Conservation (phyloP, 2,797 vertebrate genomes). For the Pangasius krempfi region DNA sequence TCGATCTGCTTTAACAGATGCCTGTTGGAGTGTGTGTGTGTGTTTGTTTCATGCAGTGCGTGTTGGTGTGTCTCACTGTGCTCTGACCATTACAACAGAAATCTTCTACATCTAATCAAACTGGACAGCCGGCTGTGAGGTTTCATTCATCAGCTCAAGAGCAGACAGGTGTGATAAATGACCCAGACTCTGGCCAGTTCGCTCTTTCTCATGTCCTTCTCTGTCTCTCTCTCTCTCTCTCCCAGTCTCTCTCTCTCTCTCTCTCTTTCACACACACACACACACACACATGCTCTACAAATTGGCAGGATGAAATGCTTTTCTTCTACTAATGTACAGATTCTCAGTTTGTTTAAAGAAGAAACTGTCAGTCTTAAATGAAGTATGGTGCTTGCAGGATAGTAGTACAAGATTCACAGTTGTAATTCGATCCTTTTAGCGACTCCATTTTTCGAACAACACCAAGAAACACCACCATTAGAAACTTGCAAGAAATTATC, state of each 20-base stretch:
- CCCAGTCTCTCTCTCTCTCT: not conserved
- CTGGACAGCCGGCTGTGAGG: conserved; percentile 51
- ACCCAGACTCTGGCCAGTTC: conserved; percentile 35
- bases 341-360: conserved; percentile 9
- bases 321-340: not conserved
- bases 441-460: not conserved
- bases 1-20: conserved; percentile 1
- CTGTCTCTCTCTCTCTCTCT: not conserved
- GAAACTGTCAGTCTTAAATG: not conserved
- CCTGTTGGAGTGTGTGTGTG: not conserved
- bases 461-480: not conserved
- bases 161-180: conserved; percentile 53
- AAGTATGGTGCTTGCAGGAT: not conserved
- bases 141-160: conserved; percentile 47
- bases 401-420: not conserved
- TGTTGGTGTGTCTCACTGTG: not conserved
- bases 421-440: not conserved
- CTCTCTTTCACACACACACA: not conserved
- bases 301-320: not conserved
- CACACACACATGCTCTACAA: not conserved
- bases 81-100: conserved; percentile 5
- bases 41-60: not conserved
- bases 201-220: conserved; percentile 12
- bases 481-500: not conserved
- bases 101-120: conserved; percentile 41